These are phyloP conservation scores for Patagioenas fasciata DNA, from an alignment of 2,113 vertebrate species.

Conservation along the genomic window DNA sequence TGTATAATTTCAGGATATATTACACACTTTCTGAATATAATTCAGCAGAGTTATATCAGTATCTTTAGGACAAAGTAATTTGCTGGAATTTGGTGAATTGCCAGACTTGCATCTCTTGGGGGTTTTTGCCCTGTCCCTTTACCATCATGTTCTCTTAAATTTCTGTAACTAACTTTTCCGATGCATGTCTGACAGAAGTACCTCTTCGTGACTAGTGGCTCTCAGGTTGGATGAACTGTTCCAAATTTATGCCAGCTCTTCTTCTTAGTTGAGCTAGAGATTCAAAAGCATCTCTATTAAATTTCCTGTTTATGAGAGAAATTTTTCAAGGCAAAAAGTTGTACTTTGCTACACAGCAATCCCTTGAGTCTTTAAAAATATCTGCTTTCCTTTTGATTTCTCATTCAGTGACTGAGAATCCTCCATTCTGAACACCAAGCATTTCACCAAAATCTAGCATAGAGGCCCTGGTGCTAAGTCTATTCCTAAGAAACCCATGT, in stretches of 20 bases:
- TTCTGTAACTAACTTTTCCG: neutral
- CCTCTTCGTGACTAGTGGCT: neutral
- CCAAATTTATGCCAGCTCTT: neutral
- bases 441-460: neutral
- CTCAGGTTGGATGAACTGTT: neutral
- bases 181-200: neutral
- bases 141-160: neutral
- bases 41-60: neutral
- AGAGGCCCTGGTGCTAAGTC: neutral
- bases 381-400: neutral
- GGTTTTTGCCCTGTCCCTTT: neutral
- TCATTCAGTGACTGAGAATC: neutral
- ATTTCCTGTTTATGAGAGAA: neutral
- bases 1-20: constrained; percentile 2
- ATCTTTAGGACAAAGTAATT: neutral
- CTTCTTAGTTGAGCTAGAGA: neutral
- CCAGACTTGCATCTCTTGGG: neutral
- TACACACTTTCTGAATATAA: neutral
- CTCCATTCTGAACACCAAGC: neutral
- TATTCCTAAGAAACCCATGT: neutral
- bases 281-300: neutral
- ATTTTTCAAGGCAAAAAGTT: neutral
- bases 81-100: neutral
- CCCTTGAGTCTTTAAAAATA: neutral
- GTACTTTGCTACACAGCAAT: neutral